A percentile compares a stretch with the other conserved stretches of the same genome.
Conservation (phyloP, 2,888 invertebrate species). For the Cephus sareptanus region DNA sequence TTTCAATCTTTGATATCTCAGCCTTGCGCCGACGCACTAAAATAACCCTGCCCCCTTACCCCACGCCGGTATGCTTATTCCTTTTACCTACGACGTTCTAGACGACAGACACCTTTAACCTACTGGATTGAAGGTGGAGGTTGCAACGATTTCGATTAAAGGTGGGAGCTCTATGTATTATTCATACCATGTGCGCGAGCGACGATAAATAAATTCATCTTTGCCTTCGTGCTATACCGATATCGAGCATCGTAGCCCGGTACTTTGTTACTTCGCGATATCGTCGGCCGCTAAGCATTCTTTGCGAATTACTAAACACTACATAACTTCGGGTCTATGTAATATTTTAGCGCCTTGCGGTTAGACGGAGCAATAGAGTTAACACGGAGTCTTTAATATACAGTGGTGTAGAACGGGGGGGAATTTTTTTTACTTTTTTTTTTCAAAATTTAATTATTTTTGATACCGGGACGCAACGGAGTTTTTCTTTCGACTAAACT, state of each 20-base stretch:
- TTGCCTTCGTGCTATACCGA: neutral
- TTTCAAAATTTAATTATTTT: neutral
- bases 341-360: neutral
- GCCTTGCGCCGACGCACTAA: neutral
- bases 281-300: neutral
- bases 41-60: neutral
- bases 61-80: neutral
- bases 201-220: constrained; percentile 2
- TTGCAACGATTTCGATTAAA: neutral
- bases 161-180: constrained; percentile 1
- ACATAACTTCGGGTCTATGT: neutral
- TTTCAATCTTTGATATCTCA: neutral
- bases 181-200: constrained; percentile 3
- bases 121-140: neutral
- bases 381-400: neutral
- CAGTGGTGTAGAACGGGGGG: neutral
- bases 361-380: neutral
- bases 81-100: neutral
- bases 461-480: neutral
- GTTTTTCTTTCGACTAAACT: neutral
- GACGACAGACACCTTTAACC: neutral
- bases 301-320: neutral
- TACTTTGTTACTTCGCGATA: neutral
- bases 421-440: neutral
- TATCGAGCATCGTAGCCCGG: neutral